Conservation (phyloP, 2,797 vertebrate species). For the Oreochromis grahami region DNA sequence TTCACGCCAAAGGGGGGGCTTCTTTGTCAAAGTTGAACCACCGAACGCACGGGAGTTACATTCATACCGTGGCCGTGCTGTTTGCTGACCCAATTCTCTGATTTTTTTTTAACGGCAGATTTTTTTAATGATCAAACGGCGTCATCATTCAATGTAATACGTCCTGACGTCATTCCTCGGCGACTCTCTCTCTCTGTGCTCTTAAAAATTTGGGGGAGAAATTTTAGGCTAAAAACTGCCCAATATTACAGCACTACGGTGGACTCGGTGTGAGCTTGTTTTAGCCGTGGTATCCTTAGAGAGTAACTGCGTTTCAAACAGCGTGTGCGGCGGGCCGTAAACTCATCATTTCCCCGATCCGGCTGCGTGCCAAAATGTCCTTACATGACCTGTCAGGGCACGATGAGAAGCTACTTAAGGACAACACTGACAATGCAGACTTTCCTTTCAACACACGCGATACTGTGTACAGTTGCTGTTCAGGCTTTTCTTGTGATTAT, state of each 20-base stretch:
- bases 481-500: not conserved
- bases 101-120: constrained; percentile 71
- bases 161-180: constrained; percentile 79
- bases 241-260: too few relatives aligned
- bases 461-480: not conserved
- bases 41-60: not conserved
- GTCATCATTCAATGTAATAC: constrained; percentile 78
- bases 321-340: not conserved
- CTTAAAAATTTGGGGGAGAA: fast-evolving
- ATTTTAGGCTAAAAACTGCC: not conserved
- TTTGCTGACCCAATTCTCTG: constrained; percentile 66
- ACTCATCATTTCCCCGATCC: not conserved
- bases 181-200: constrained; percentile 61
- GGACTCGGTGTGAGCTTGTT: fast-evolving
- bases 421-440: constrained; percentile 24
- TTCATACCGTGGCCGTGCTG: not conserved
- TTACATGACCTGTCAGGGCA: constrained; percentile 58
- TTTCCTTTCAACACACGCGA: not conserved
- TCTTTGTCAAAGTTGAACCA: not conserved
- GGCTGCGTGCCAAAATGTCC: constrained; percentile 55
- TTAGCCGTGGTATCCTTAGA: fast-evolving
- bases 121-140: constrained; percentile 77
- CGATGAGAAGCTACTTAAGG: constrained; percentile 54
- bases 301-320: fast-evolving
- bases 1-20: not conserved